Base-by-base conservation (phyloP, 2,888 invertebrate species). In the Papilio gigon region DNA sequence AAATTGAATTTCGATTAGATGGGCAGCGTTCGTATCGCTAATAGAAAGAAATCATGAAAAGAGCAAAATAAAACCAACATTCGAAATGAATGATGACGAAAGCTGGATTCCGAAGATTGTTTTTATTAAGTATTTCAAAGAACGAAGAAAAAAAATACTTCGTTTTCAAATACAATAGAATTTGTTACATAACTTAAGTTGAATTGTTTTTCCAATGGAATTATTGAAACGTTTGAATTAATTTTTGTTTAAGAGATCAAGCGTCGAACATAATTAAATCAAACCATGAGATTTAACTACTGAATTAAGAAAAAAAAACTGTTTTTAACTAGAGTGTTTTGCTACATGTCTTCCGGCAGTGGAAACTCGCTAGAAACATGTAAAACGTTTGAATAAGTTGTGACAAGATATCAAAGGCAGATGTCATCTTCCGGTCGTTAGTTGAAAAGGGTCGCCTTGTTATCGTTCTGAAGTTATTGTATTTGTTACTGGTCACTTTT, bases 1-100 rank as follows among this genome's bases (percentile, higher is more conserved):
- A 68, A 68, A 68, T 68, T 68, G 68, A 68, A 64, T 68, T 68
- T 59, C 58, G 58, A 64, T 68, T 64, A 22, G 47, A 30, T 37
- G 47, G 59, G 20, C 58, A 25, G 11, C 64, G 64, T 68, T 60
- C 68, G 68, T 59, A 68, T 68, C 47, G 59, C 20, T 68, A 65
- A 68, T 47, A 68, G 53, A 61, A 44, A 63, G 58, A 68, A 63
- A 58, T 17, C n/a, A 27, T 20, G 42, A 11, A 35, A 33, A 20
- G 12, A 59, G 0, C n/a, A 20, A 33, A 53, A 68, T 65, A 65
- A 68, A 65, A 68, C 17, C 59, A 50, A 65, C 60, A 50, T 53
- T 60, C 40, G 27, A 25, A 68, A 65, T 37, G 50, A 68, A 47
- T 30, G 68, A 64, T 63, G 61, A 58, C 30, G 47, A 44, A 60